These are phyloP conservation scores for Aspidiotus destructor DNA, from an alignment of 2,888 invertebrate species.

Conservation along the genomic window DNA sequence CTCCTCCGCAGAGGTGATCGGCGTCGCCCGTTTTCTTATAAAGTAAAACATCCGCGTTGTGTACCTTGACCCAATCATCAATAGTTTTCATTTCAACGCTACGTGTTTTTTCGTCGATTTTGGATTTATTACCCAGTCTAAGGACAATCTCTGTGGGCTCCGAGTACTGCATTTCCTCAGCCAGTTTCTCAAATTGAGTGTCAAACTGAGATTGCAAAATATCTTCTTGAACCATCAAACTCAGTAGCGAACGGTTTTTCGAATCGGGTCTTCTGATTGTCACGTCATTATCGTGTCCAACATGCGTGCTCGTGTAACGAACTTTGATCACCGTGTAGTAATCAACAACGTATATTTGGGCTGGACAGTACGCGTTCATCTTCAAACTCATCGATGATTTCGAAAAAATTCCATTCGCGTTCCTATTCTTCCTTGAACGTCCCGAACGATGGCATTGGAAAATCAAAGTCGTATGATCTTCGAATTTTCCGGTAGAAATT, in stretches of 20 bases:
- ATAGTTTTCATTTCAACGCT: no score
- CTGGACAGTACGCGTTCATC: neutral
- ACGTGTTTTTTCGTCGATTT: no score
- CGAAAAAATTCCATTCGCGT: neutral
- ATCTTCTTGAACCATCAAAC: no score
- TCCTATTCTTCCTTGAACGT: neutral
- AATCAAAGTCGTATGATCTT: neutral
- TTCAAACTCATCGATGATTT: neutral
- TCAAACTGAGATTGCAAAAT: no score
- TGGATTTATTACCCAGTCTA: no score
- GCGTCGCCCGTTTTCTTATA: neutral
- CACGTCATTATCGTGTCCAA: neutral
- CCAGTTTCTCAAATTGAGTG: no score
- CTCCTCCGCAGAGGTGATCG: neutral
- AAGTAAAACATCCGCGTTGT: neutral
- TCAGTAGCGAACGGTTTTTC: no score
- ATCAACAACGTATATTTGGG: neutral
- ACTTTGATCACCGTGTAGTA: neutral
- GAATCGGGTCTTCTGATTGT: no score
- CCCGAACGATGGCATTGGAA: neutral
- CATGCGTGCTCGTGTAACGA: constrained; percentile 1
- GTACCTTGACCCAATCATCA: neutral
- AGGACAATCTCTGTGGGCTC: no score
- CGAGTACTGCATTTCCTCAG: no score
- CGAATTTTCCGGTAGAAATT: neutral